Conservation (phyloP, 2,113 vertebrate species). For the Rallus limicola region DNA sequence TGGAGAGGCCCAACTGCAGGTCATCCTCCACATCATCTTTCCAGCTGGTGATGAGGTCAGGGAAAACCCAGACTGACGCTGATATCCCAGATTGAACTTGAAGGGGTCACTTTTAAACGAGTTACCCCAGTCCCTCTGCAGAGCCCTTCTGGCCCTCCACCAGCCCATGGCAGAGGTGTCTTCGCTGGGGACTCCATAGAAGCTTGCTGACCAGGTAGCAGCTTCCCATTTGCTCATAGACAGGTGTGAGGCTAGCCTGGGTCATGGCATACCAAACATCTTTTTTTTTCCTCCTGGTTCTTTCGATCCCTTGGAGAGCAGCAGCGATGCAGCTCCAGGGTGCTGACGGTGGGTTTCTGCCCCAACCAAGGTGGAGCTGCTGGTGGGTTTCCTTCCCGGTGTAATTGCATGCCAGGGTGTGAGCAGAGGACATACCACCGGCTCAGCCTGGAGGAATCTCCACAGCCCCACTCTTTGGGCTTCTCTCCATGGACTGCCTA, state of each 20-base stretch:
- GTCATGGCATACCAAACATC: rapidly evolving
- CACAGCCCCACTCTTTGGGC: slow-evolving; percentile 23
- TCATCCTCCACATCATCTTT: not conserved
- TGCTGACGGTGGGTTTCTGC: not conserved
- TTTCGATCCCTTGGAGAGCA: not conserved
- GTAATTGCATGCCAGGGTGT: not conserved
- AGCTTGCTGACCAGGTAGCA: not conserved
- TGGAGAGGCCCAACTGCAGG: not conserved
- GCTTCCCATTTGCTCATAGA: not conserved
- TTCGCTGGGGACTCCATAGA: not conserved
- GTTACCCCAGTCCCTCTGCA: not conserved
- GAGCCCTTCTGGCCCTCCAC: not conserved
- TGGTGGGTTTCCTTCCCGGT: not conserved
- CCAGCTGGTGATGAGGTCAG: not conserved
- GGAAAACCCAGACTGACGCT: not conserved
- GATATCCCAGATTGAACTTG: not conserved
- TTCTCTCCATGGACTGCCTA: slow-evolving; percentile 47
- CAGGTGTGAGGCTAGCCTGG: not conserved
- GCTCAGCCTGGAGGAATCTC: slow-evolving; percentile 40
- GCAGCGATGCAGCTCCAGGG: rapidly evolving
- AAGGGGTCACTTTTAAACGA: not conserved
- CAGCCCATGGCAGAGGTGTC: not conserved
- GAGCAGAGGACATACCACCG: not conserved
- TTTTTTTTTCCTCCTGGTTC: not conserved
- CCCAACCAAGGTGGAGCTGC: not conserved